Conservation (phyloP, 2,797 vertebrate genomes). For the Phrynocephalus forsythii region DNA sequence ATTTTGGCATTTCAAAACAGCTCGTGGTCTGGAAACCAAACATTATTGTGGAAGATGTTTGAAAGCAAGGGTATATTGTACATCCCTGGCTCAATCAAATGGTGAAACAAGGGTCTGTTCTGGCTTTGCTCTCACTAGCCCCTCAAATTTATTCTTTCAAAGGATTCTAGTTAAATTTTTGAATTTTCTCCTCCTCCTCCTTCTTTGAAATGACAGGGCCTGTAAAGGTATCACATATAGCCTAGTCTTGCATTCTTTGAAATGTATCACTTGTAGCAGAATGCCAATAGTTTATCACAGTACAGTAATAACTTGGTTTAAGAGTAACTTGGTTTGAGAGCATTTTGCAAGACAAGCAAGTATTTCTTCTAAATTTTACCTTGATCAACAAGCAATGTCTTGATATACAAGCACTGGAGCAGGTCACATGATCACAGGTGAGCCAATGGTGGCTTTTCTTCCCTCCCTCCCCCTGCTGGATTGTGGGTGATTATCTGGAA, state of each 20-base stretch:
- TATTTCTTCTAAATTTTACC: too few species aligned
- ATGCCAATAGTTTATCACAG: not conserved
- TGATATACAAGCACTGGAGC: too few species aligned
- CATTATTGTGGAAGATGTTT: not conserved
- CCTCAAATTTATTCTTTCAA: not conserved
- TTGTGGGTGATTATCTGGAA: too few species aligned
- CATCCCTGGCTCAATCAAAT: not conserved
- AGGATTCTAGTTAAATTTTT: not conserved
- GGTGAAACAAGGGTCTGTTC: not conserved
- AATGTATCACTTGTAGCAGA: not conserved
- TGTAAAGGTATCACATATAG: too few species aligned
- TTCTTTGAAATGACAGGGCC: too few species aligned
- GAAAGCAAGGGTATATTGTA: not conserved
- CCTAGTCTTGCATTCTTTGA: not conserved
- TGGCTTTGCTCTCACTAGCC: not conserved
- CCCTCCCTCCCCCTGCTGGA: too few species aligned
- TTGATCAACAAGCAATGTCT: too few species aligned
- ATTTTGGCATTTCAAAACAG: not conserved
- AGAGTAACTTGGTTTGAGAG: too few species aligned
- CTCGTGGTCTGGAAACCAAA: not conserved
- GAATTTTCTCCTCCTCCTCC: not conserved
- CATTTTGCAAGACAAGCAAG: too few species aligned
- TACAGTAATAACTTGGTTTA: too few species aligned
- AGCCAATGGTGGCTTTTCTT: too few species aligned
- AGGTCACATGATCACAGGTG: too few species aligned